phyloP scores from a whole-genome alignment of 92 coral and sea anemone genomes.

The Zoanthus sansibaricus region DNA sequence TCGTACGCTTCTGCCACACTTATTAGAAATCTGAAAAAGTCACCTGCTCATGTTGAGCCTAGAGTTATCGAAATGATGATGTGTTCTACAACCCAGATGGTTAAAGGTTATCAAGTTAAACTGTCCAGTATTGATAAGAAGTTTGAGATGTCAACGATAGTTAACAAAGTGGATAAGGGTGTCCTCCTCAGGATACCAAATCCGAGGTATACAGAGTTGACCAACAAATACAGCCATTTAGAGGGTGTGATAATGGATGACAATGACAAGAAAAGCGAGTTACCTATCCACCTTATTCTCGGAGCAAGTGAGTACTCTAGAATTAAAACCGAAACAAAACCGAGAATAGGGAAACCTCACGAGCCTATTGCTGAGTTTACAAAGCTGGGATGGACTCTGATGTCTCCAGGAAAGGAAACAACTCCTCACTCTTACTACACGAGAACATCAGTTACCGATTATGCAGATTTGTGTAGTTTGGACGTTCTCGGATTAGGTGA shows the following conservation, averaged over 20 bases:
- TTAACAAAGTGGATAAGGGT: no score
- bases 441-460: slow-evolving; percentile 32
- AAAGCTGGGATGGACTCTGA: not conserved
- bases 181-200: no score
- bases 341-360: not conserved
- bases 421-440: not conserved
- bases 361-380: not conserved
- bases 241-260: slow-evolving; percentile 26
- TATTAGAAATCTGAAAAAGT: no score
- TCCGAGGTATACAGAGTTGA: not conserved
- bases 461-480: slow-evolving; percentile 62
- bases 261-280: slow-evolving; percentile 25
- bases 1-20: no score
- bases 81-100: no score
- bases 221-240: not conserved
- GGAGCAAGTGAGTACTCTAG: slow-evolving; percentile 30
- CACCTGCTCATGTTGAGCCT: no score
- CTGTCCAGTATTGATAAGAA: no score
- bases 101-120: no score
- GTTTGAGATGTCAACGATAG: no score
- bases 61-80: no score
- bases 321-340: slow-evolving; percentile 14
- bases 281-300: slow-evolving; percentile 36
- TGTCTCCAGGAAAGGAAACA: not conserved
- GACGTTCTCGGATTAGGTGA: slow-evolving; percentile 64